phyloP scores from a whole-genome alignment of 2,797 vertebrate genomes.

The Bucorvus abyssinicus region DNA sequence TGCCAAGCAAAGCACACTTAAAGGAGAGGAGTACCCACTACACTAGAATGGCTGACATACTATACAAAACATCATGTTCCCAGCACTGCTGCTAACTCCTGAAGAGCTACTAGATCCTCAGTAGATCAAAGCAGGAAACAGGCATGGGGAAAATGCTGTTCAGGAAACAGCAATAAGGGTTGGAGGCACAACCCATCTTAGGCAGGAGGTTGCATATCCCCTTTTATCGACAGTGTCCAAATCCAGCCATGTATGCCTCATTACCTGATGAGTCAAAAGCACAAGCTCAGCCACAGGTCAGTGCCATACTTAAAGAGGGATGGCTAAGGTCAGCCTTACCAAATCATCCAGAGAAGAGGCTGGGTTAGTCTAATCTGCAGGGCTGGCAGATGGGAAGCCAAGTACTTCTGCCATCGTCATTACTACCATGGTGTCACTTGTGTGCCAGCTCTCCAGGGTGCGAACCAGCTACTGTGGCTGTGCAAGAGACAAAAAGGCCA shows the following conservation, averaged over 20 bases:
- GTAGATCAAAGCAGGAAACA: neutral
- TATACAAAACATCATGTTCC: neutral
- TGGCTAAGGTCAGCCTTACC: neutral
- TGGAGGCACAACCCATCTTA: neutral
- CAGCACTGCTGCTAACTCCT: neutral
- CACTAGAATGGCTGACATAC: fast-evolving
- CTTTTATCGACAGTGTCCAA: neutral
- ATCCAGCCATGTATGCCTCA: fast-evolving
- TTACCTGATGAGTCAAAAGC: neutral
- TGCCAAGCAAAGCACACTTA: neutral
- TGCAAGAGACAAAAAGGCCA: too few relatives aligned
- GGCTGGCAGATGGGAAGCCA: too few relatives aligned
- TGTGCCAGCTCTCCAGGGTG: too few relatives aligned
- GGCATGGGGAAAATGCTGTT: neutral
- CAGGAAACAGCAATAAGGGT: neutral
- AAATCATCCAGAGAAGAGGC: neutral
- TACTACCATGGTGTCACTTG: too few relatives aligned
- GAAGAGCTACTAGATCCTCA: neutral
- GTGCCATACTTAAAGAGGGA: neutral
- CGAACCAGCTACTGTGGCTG: too few relatives aligned
- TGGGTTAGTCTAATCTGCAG: too few relatives aligned
- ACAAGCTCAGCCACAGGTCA: neutral
- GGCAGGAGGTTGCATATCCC: neutral
- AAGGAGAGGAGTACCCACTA: neutral
- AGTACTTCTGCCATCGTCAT: too few relatives aligned